A percentile compares a stretch with the other conserved stretches of the same genome.
Conservation (phyloP, 2,888 invertebrate species). For the Athalia cordata region DNA sequence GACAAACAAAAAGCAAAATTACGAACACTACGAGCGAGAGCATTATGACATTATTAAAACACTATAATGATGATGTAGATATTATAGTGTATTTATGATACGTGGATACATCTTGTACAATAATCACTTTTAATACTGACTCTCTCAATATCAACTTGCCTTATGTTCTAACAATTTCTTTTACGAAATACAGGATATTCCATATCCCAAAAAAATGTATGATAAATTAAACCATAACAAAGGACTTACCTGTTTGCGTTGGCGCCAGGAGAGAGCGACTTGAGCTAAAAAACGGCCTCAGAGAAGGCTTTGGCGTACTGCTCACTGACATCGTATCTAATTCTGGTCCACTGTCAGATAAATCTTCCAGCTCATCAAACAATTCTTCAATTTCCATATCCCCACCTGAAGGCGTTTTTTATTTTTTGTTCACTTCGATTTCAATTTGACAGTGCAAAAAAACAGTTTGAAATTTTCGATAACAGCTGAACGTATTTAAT, state of each 20-base stretch:
- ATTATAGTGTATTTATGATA: not conserved
- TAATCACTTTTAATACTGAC: not conserved
- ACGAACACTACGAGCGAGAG: constrained; percentile 34
- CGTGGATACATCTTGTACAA: not conserved
- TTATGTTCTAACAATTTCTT: not conserved
- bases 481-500: constrained; percentile 20
- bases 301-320: constrained; percentile 96
- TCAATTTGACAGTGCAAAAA: not conserved
- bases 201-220: not conserved
- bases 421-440: not conserved
- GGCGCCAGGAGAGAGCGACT: constrained; percentile 82
- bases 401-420: constrained; percentile 75
- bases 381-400: constrained; percentile 95
- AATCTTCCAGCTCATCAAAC: constrained; percentile 96
- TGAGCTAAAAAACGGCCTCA: constrained; percentile 96
- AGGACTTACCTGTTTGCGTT: constrained; percentile 67
- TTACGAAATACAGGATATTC: not conserved
- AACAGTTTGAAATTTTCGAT: not conserved
- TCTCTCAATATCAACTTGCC: constrained; percentile 8
- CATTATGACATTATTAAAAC: not conserved
- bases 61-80: too few relatives aligned
- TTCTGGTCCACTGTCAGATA: constrained; percentile 96
- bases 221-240: not conserved
- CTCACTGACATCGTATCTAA: constrained; percentile 97
- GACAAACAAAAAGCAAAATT: constrained; percentile 4